phyloP scores from a whole-genome alignment of 2,797 vertebrate species.

The Microctenopoma lineatum region DNA sequence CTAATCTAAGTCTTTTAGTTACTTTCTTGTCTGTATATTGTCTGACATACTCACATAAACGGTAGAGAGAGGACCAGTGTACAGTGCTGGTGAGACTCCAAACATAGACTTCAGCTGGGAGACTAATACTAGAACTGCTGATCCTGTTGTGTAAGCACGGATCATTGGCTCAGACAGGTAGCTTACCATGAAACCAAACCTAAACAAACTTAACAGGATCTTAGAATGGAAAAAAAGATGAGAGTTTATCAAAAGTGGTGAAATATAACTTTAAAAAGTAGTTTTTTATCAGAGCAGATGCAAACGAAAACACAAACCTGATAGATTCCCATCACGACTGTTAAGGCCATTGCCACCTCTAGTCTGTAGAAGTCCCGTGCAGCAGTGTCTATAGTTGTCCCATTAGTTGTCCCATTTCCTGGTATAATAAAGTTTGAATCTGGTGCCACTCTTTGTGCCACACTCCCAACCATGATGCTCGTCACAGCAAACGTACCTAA shows the following conservation, averaged over 20 bases:
- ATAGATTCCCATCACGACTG: slow-evolving; percentile 87
- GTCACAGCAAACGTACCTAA: slow-evolving; percentile 93
- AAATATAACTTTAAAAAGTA: not conserved
- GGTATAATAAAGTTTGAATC: slow-evolving; percentile 65
- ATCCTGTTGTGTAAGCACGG: slow-evolving; percentile 91
- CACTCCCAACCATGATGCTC: slow-evolving; percentile 92
- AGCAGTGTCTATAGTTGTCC: slow-evolving; percentile 66
- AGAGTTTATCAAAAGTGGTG: not conserved
- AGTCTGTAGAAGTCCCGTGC: slow-evolving; percentile 79
- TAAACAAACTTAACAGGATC: slow-evolving; percentile 88
- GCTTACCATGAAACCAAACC: slow-evolving; percentile 92
- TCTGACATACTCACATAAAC: slow-evolving; percentile 77
- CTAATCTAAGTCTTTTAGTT: not conserved
- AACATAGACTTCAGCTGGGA: slow-evolving; percentile 95
- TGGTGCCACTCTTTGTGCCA: slow-evolving; percentile 87
- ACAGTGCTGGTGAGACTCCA: slow-evolving; percentile 78
- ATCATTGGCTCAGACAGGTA: slow-evolving; percentile 93
- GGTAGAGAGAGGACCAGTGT: slow-evolving; percentile 81
- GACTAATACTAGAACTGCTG: slow-evolving; percentile 88
- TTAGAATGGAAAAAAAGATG: slow-evolving; percentile 49
- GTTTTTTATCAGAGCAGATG: not conserved
- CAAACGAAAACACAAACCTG: slow-evolving; percentile 80
- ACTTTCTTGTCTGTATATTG: slow-evolving; percentile 2
- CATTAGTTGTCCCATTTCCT: slow-evolving; percentile 69
- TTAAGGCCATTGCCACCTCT: slow-evolving; percentile 86